Evolutionary conservation across 2,888 invertebrate species (phyloP), one percentile per base, ranked within the genome.

Genomic region (Oscheius sp.): DNA sequence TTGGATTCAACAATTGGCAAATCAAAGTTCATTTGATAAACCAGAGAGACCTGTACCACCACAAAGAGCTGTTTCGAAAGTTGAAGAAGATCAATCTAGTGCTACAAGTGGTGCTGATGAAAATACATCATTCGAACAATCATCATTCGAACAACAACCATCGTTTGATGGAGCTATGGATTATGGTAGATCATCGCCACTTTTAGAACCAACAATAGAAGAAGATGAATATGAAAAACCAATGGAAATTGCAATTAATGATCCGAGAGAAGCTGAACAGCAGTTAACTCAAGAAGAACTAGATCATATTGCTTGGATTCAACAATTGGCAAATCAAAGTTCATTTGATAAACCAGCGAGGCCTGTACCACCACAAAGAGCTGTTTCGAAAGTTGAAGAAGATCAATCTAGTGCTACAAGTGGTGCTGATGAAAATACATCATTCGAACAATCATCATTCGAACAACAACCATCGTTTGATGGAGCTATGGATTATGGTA

Each of bases 1-100:
- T 5, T 59, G 49, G 49, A 74, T 74, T 17, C 68, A 70, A 32
- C 59, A 44, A 30, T 36, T 74, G 32, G 74, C 74, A 6, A 64
- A 72, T 24, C 72, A 75, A 33, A 64, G 69, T 3, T 69, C 73
- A n/a, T 71, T 73, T 61, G 73, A 73, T n/a, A 17, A 59, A 30
- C 24, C 51, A 12, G 17, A 20, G 9, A 69, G 61, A 17, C 32
- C 45, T 0, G 20, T 17, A 22, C 26, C 22, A 28, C 6, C 26
- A 36, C 20, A 28, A 3, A 4, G 38, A 38, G 5, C 20, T 20
- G n/a, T 20, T 22, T 26, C 20, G 17, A 51, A 28, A n/a, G n/a
- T n/a, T n/a, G 63, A 63, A 14, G 50, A 68, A 14, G 30, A 54
- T 8, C 33, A 28, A 24, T 67, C 38, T 44, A 30, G 32, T 41